Evolutionary conservation across 2,797 vertebrate genomes (phyloP).

Genomic region (Chiloscyllium punctatum): DNA sequence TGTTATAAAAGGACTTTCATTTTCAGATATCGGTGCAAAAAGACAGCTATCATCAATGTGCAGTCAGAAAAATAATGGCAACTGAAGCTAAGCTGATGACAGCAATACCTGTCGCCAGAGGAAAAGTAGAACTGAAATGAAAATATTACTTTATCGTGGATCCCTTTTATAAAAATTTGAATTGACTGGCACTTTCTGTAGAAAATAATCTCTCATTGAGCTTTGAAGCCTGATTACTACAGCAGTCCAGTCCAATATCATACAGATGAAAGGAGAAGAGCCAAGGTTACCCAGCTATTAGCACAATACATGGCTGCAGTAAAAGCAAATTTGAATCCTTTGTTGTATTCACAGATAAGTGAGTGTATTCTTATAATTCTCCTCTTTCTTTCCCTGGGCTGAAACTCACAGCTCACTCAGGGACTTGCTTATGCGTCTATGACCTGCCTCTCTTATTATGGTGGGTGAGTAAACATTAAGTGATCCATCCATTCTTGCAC

Average conservation of each 20-base stretch:
- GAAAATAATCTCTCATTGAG: not conserved
- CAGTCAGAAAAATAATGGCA: not conserved
- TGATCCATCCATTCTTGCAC: not conserved
- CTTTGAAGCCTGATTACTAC: not conserved
- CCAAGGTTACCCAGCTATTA: not conserved
- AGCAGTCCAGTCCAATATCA: not conserved
- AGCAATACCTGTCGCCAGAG: not conserved
- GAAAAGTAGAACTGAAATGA: not conserved
- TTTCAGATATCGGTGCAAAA: not conserved
- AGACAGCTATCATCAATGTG: not conserved
- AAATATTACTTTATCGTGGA: not conserved
- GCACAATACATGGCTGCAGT: not conserved
- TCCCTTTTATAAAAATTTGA: not conserved
- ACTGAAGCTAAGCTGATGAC: not conserved
- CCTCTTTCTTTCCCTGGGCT: not conserved
- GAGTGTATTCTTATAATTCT: not conserved
- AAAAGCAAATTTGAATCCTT: not conserved
- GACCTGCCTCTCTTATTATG: not conserved
- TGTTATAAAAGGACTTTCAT: not conserved
- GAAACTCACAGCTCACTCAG: not conserved
- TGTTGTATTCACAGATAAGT: not conserved
- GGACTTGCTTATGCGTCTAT: no score
- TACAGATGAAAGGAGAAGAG: not conserved
- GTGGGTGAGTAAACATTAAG: not conserved
- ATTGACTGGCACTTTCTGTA: not conserved